These are phyloP conservation scores for Saccopteryx bilineata DNA, from an alignment of 2,113 vertebrate species.

Conservation along the genomic window DNA sequence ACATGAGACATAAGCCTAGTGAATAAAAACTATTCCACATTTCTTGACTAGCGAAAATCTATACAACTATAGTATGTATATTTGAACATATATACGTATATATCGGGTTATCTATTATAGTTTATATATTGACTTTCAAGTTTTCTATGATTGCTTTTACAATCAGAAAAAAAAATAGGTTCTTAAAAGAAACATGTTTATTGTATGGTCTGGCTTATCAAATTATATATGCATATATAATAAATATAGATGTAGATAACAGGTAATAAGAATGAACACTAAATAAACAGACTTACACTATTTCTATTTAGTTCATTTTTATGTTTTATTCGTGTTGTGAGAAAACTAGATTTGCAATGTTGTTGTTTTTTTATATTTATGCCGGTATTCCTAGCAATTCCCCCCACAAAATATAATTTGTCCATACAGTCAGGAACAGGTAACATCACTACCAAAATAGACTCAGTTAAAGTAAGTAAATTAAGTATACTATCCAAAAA, in stretches of 20 bases:
- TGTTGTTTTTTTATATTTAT: conserved; percentile 38
- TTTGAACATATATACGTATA: neutral
- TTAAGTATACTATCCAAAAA: neutral
- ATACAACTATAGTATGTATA: neutral
- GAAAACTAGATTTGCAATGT: conserved; percentile 42
- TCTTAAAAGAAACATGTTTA: neutral
- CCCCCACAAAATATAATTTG: conserved; percentile 20
- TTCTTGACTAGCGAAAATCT: neutral
- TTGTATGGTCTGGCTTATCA: neutral
- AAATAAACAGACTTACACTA: conserved; percentile 35
- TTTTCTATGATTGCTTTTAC: conserved; percentile 28
- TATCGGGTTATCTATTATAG: neutral
- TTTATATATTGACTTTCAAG: conserved; percentile 1
- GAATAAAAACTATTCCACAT: neutral
- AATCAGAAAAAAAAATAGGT: conserved; percentile 7
- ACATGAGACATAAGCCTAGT: neutral
- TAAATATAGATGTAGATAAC: neutral
- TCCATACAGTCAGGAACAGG: neutral
- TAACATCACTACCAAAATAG: conserved; percentile 23
- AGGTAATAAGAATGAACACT: neutral
- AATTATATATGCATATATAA: neutral
- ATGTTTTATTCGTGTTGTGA: neutral
- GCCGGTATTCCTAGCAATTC: neutral
- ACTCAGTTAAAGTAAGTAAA: conserved; percentile 32
- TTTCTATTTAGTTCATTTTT: neutral